Percentiles rank a stretch among this genome's conserved stretches.
phyloP scores from a whole-genome alignment of 2,113 vertebrate species.

The Atrichornis clamosus region DNA sequence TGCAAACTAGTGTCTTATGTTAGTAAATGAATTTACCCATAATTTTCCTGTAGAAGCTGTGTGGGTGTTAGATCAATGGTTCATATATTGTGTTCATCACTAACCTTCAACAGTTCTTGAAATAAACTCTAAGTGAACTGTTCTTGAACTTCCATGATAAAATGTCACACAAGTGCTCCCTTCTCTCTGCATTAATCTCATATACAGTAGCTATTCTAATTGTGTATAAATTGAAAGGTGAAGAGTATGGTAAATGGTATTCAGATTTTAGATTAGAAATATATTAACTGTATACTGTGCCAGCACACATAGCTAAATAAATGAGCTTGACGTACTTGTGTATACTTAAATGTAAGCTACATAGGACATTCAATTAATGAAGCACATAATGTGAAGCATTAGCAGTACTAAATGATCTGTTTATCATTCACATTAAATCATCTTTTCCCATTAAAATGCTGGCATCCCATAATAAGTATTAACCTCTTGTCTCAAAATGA shows the following conservation, averaged over 20 bases:
- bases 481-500: not conserved
- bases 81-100: not conserved
- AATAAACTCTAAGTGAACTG: constrained; percentile 20
- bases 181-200: not conserved
- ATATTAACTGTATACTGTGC: not conserved
- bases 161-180: not conserved
- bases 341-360: not conserved
- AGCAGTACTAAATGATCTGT: constrained; percentile 10
- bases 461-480: not conserved
- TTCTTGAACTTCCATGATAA: constrained; percentile 38
- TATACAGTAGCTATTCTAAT: not conserved
- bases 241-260: not conserved
- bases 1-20: not conserved
- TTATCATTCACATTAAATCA: constrained; percentile 30
- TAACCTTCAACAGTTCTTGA: constrained; percentile 17
- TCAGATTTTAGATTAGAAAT: not conserved
- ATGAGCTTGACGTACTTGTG: not conserved
- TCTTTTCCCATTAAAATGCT: constrained; percentile 31
- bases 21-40: not conserved
- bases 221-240: not conserved
- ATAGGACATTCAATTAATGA: constrained; percentile 15
- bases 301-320: not conserved
- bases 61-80: not conserved
- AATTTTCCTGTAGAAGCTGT: not conserved
- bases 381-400: not conserved